Conservation (phyloP, 2,888 invertebrate species). For the Adineta ricciae region DNA sequence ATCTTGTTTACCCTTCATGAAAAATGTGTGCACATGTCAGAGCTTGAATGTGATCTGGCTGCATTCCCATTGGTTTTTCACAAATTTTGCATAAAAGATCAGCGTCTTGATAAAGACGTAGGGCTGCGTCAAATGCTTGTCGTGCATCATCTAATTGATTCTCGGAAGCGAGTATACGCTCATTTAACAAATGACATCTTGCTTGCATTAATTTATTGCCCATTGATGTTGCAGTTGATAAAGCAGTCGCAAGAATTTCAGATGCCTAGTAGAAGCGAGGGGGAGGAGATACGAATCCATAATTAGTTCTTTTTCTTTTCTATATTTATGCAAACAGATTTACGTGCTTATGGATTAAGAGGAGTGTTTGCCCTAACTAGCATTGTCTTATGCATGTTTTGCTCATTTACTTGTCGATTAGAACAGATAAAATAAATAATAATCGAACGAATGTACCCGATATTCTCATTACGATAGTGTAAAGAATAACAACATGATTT, state of each 20-base stretch:
- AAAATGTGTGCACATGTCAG: constrained; percentile 76
- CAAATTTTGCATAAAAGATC: constrained; percentile 72
- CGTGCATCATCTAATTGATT: constrained; percentile 2
- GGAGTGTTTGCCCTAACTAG: neutral
- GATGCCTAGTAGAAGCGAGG: neutral
- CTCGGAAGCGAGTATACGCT: neutral
- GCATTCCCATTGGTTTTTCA: constrained; percentile 63
- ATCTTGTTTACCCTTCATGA: constrained; percentile 53
- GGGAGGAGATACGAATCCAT: no score
- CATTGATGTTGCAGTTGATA: neutral
- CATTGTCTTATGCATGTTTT: neutral
- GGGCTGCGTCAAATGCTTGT: neutral
- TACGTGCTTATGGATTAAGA: neutral
- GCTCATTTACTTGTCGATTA: neutral
- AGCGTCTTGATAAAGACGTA: constrained; percentile 60
- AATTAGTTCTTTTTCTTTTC: no score
- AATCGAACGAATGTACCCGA: neutral
- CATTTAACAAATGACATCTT: constrained; percentile 2
- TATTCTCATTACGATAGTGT: neutral
- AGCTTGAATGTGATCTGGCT: constrained; percentile 64
- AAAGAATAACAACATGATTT: neutral
- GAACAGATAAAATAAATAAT: neutral
- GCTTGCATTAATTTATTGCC: constrained; percentile 12
- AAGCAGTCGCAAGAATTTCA: neutral
- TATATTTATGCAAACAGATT: no score